These are phyloP conservation scores for Phaedon cochleariae DNA, from an alignment of 2,888 invertebrate species.

Conservation along the genomic window DNA sequence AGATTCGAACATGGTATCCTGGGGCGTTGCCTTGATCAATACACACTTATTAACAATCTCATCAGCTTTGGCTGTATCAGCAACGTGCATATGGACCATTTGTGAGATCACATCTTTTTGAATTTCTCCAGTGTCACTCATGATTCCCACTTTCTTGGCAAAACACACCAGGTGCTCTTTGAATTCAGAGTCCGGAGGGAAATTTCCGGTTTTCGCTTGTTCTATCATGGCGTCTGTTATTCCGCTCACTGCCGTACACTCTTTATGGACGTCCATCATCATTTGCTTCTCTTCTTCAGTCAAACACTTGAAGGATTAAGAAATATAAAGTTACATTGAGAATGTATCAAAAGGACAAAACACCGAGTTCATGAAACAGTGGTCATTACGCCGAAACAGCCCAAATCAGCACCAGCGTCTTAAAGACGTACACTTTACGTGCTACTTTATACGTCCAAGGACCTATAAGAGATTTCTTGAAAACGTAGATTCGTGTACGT, in stretches of 20 bases:
- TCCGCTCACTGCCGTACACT: constrained; percentile 4
- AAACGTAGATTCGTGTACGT: too few species aligned
- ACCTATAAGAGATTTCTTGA: too few species aligned
- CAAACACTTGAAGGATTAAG: neutral
- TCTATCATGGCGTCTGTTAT: neutral
- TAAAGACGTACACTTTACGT: too few species aligned
- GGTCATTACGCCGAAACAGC: too few species aligned
- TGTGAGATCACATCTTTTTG: neutral
- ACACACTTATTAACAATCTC: constrained; percentile 8
- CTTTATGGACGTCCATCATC: constrained; percentile 8
- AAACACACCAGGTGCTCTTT: constrained; percentile 5
- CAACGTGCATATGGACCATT: neutral
- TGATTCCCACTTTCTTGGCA: constrained; percentile 14
- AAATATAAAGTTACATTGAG: neutral
- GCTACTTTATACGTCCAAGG: too few species aligned
- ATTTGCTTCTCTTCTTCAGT: neutral
- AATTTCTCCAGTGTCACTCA: constrained; percentile 10
- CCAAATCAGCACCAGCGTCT: too few species aligned
- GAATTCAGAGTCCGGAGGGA: constrained; percentile 3
- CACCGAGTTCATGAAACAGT: too few species aligned
- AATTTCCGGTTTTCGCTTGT: neutral
- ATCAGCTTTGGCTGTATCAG: constrained; percentile 3
- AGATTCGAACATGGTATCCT: constrained; percentile 5
- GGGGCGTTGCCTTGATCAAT: neutral
- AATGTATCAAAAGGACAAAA: neutral